phyloP scores from a whole-genome alignment of 2,888 invertebrate genomes.

The Litoditis marina region DNA sequence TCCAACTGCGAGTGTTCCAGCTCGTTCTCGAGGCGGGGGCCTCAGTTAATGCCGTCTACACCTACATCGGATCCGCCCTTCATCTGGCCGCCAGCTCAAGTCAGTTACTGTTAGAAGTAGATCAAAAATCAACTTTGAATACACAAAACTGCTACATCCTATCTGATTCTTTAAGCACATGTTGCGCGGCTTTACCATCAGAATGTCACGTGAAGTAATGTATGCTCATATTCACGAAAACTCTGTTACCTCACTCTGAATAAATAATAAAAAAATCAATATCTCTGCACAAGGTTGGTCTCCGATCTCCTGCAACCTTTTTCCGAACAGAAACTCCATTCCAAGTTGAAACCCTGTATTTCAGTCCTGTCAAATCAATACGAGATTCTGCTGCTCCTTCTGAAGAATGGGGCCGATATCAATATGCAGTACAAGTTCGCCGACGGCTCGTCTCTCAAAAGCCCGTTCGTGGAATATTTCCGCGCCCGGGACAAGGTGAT shows the following conservation, averaged over 20 bases:
- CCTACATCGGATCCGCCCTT: conserved; percentile 63
- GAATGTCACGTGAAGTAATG: no score
- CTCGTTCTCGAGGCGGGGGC: conserved; percentile 64
- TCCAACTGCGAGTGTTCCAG: conserved; percentile 34
- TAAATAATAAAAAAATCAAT: no score
- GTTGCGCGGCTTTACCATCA: no score
- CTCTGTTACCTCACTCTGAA: no score
- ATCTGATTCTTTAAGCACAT: no score
- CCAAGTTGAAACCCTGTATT: no score
- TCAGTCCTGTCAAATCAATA: conserved; percentile 46
- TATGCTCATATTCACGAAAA: no score
- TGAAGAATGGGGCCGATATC: conserved; percentile 51
- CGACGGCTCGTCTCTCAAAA: conserved; percentile 48
- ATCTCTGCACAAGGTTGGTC: no score
- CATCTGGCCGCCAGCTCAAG: conserved; percentile 63
- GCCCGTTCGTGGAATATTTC: conserved; percentile 54
- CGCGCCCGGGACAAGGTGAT: conserved; percentile 30
- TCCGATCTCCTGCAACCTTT: no score
- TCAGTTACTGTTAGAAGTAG: conserved; percentile 27
- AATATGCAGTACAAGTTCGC: conserved; percentile 48
- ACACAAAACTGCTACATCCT: no score
- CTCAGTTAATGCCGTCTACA: conserved; percentile 64
- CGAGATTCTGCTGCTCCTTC: conserved; percentile 40
- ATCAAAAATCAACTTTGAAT: no score
- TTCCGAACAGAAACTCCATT: no score